Evolutionary conservation across 2,888 invertebrate species (phyloP).

Genomic region (Andricus quercusramuli): DNA sequence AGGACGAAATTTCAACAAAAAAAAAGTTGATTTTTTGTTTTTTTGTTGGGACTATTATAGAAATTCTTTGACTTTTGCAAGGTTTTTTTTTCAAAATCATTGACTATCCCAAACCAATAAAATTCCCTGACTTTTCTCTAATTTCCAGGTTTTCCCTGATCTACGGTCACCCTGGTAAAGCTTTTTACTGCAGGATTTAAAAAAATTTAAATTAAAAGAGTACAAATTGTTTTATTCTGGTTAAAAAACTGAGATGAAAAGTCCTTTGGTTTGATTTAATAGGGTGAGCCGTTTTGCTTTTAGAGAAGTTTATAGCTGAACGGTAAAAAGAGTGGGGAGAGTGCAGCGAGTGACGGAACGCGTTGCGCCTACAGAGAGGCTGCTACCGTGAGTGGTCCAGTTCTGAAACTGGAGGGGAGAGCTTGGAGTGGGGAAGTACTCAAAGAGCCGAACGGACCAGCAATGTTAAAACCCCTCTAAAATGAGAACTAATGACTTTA

Average conservation of each 20-base stretch:
- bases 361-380: too few relatives aligned
- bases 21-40: too few relatives aligned
- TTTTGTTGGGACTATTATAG: too few relatives aligned
- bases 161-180: too few relatives aligned
- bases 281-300: neutral
- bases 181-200: neutral
- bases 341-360: too few relatives aligned
- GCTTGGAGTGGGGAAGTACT: neutral
- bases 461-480: neutral
- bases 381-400: neutral
- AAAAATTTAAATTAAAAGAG: neutral
- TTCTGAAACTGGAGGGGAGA: neutral
- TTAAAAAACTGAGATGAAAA: neutral
- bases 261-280: neutral
- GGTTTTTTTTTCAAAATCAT: too few relatives aligned
- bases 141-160: too few relatives aligned
- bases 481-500: neutral
- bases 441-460: neutral
- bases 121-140: too few relatives aligned
- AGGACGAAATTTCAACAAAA: too few relatives aligned
- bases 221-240: neutral
- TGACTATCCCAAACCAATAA: too few relatives aligned
- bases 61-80: too few relatives aligned
- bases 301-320: neutral
- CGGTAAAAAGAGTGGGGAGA: neutral